Evolutionary conservation across 2,113 vertebrate genomes (phyloP), one percentile per base, ranked within the genome.

Genomic region (Tragelaphus scriptus): DNA sequence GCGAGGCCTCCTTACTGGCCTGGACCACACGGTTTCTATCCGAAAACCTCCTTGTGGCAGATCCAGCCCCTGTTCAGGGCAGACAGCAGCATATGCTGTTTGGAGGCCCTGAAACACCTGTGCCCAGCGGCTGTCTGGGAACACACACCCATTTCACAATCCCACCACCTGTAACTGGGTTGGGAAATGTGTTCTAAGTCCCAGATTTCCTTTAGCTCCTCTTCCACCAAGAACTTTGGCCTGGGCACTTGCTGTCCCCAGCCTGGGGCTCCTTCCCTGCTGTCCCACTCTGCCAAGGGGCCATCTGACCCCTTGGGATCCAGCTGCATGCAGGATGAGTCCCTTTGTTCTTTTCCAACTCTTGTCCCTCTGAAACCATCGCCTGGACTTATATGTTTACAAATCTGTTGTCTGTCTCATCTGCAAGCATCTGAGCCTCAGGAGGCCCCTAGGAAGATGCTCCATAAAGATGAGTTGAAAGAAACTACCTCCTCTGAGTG

Each of bases 101-200:
- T 58, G 56, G 90, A 92, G n/a, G 92, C 49, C 80, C 30, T 36
- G 53, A 85, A 75, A 81, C 71, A 32, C 56, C 75, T 59, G 90
- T 65, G 68, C 56, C 77, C 44, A 3, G 61, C 17, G 32, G 86
- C 28, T 13, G 25, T 93, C 65, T 36, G 28, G 93, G 95, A 85
- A 93, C 85, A 96, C 68, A 88, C 28, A 53, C n/a, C 28, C 77
- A 11, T 97, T 94, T 96, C 97, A 92, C 71, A 97, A 86, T n/a
- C 79, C 32, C 0, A 11, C 6, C 56, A 56, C 88, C 81, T 59
- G 0, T 68, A 77, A 96, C 44, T 16, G 0, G 44, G 30, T 63
- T 97, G 92, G 85, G 97, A 97, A 95, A 90, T 36, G 12, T 2
- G 17, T 79, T 71, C 32, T 25, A 21, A 93, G 40, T 15, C 26